A percentile compares a stretch with the other conserved stretches of the same genome.
Conservation (phyloP, 64 coral and sea anemone genomes). For the Pocillopora verrucosa region DNA sequence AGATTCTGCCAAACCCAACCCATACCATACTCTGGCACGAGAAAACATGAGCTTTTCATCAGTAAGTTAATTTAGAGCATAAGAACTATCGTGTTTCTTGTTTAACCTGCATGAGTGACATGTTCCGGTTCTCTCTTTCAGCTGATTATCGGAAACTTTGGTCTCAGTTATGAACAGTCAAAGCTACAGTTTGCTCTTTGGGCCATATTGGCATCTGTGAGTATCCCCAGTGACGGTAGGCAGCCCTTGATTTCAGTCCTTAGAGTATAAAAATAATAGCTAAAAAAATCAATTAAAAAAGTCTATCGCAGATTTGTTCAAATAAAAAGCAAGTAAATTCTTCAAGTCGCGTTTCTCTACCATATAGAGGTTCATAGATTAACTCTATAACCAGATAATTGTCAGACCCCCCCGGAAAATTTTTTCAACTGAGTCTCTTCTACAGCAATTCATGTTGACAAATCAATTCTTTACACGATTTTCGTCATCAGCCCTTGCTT, state of each 20-base stretch:
- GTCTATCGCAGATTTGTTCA: no score
- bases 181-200: conserved; percentile 88
- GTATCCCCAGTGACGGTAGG: not conserved
- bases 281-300: no score
- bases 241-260: no score
- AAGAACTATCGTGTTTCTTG: not conserved
- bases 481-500: conserved; percentile 56
- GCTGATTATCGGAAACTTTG: conserved; percentile 92
- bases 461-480: not conserved
- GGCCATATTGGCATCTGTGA: conserved; percentile 90
- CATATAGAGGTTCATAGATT: no score
- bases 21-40: not conserved
- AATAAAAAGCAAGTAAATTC: no score
- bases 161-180: conserved; percentile 81
- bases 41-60: not conserved
- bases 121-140: not conserved
- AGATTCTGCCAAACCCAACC: no score
- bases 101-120: no score
- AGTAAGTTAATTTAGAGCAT: not conserved
- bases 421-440: not conserved
- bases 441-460: not conserved
- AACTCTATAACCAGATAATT: no score
- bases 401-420: no score
- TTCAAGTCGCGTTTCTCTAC: no score
- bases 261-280: no score